A percentile compares a stretch with the other conserved stretches of the same genome.
Evolutionary conservation across 2,113 vertebrate species (phyloP).

Genomic region (Platycercus adscitus): DNA sequence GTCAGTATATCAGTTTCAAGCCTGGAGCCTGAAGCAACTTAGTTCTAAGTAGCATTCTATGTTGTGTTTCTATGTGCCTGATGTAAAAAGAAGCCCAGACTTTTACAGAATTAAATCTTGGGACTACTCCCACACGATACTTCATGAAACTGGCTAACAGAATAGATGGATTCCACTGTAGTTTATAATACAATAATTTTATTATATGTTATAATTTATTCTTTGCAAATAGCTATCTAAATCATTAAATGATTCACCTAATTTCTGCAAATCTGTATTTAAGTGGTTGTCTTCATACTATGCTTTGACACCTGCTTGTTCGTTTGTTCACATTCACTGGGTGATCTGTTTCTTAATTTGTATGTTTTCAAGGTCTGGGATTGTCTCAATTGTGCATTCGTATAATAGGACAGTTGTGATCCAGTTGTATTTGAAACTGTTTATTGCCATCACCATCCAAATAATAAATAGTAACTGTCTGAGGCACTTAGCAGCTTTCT

Average conservation of each 20-base stretch:
- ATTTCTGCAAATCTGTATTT: not conserved
- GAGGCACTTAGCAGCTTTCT: slow-evolving; percentile 4
- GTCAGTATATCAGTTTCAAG: not conserved
- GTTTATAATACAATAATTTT: not conserved
- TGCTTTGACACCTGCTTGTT: not conserved
- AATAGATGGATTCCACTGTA: not conserved
- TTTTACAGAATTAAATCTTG: not conserved
- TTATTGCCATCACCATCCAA: not conserved
- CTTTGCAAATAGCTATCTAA: not conserved
- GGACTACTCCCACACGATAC: not conserved
- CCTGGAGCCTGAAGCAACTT: not conserved
- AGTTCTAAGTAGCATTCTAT: not conserved
- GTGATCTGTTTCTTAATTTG: not conserved
- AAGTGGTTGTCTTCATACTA: not conserved
- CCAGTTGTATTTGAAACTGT: not conserved
- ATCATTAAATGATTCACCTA: not conserved
- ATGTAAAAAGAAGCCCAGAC: not conserved
- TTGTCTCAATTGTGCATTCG: not conserved
- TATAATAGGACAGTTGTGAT: not conserved
- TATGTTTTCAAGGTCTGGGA: not conserved
- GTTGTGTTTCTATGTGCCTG: not conserved
- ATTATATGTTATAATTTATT: not conserved
- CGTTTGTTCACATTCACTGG: not conserved
- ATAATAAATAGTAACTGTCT: slow-evolving; percentile 16
- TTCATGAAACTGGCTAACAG: not conserved